Percentiles rank a stretch among this genome's conserved stretches.
Evolutionary conservation across 1,140 invertebrate genomes (phyloP).

Genomic region (Dermatophagoides farinae): DNA sequence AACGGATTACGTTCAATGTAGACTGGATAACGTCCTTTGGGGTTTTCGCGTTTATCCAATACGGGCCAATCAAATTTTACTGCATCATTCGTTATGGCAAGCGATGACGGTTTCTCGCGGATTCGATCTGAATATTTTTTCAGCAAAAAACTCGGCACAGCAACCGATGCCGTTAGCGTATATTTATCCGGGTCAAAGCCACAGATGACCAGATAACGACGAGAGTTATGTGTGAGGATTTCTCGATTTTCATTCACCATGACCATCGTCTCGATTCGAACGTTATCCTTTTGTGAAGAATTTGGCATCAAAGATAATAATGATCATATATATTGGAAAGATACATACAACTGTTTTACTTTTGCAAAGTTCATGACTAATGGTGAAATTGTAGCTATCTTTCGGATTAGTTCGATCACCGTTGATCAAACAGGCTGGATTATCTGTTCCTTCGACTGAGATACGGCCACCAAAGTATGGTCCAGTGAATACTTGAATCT

Average conservation of each 20-base stretch:
- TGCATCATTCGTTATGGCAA: too few species aligned
- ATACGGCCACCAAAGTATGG: slow-evolving; percentile 51
- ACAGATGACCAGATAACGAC: slow-evolving; percentile 52
- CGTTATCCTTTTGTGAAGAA: slow-evolving; percentile 25
- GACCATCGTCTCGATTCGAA: slow-evolving; percentile 48
- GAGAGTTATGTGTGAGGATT: slow-evolving; percentile 53
- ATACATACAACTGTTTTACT: slow-evolving; percentile 39
- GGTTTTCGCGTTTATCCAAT: too few species aligned
- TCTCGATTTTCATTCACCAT: slow-evolving; percentile 56
- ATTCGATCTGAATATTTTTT: neutral
- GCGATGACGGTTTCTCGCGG: neutral
- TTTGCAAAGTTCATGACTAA: slow-evolving; percentile 50
- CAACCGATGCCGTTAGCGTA: slow-evolving; percentile 44
- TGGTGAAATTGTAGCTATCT: slow-evolving; percentile 45
- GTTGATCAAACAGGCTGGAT: slow-evolving; percentile 23
- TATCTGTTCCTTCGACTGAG: slow-evolving; percentile 34
- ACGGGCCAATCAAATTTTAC: too few species aligned
- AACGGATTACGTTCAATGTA: too few species aligned
- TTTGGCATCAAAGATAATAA: neutral
- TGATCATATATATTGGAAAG: neutral
- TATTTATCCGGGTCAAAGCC: slow-evolving; percentile 54
- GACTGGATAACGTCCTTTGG: too few species aligned
- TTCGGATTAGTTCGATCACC: slow-evolving; percentile 33
- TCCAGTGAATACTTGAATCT: slow-evolving; percentile 54
- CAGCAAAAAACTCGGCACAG: slow-evolving; percentile 9